Conservation (phyloP, 1,140 invertebrate species). For the Conus betulinus region DNA sequence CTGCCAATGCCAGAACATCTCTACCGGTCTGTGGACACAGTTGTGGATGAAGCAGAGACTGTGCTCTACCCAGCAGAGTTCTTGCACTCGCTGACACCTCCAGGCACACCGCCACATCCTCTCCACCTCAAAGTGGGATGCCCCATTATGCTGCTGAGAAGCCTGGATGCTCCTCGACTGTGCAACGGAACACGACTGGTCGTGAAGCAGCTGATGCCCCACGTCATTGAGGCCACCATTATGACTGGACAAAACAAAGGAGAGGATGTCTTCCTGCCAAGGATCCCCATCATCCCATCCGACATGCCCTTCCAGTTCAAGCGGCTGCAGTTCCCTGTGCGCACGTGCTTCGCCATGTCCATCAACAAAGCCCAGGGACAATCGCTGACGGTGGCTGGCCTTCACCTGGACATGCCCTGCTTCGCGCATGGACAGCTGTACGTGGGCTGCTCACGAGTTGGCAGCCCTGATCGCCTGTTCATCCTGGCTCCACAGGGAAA, state of each 20-base stretch:
- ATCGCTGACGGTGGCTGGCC: slow-evolving; percentile 61
- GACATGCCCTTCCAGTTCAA: slow-evolving; percentile 72
- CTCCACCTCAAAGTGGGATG: slow-evolving; percentile 71
- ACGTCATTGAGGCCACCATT: slow-evolving; percentile 54
- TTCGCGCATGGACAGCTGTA: slow-evolving; percentile 68
- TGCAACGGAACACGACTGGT: slow-evolving; percentile 74
- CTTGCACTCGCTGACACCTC: slow-evolving; percentile 68
- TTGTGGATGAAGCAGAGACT: slow-evolving; percentile 50
- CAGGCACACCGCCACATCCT: slow-evolving; percentile 72
- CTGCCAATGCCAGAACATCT: background rate
- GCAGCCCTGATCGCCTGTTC: background rate
- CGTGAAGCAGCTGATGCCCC: slow-evolving; percentile 50
- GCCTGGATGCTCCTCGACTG: slow-evolving; percentile 63
- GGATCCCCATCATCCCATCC: background rate
- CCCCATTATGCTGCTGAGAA: slow-evolving; percentile 73
- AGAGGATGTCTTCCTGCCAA: slow-evolving; percentile 49
- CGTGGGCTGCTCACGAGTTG: slow-evolving; percentile 59
- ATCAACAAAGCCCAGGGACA: slow-evolving; percentile 80
- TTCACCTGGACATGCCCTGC: slow-evolving; percentile 45
- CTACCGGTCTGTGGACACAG: slow-evolving; percentile 41
- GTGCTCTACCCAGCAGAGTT: slow-evolving; percentile 67
- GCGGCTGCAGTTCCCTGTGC: slow-evolving; percentile 77
- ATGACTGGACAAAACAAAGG: slow-evolving; percentile 35
- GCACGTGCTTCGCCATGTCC: slow-evolving; percentile 77
- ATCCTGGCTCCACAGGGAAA: background rate